phyloP scores from a whole-genome alignment of 1,140 invertebrate species.

The Drosophila bifasciata region DNA sequence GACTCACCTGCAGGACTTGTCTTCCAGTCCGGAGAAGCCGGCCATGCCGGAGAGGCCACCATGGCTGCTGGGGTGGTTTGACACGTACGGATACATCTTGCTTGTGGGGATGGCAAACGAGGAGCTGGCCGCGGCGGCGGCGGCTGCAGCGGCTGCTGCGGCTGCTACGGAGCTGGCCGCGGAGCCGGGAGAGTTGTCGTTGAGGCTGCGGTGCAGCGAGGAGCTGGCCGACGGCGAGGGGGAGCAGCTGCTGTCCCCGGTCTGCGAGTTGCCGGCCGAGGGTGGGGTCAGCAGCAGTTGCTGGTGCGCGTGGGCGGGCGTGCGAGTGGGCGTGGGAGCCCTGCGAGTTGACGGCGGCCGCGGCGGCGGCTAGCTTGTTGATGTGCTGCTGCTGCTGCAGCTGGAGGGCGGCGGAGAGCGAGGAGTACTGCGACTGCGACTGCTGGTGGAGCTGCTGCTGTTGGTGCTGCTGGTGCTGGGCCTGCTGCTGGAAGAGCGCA shows the following conservation, averaged over 20 bases:
- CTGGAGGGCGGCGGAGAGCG: constrained; percentile 75
- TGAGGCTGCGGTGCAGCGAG: constrained; percentile 86
- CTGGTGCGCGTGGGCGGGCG: constrained; percentile 84
- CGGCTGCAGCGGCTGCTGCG: constrained; percentile 87
- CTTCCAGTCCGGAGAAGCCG: constrained; percentile 81
- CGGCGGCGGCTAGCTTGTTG: constrained; percentile 77
- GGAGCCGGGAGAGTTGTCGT: constrained; percentile 80
- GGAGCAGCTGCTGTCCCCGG: constrained; percentile 85
- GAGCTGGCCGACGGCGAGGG: constrained; percentile 86
- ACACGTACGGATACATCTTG: constrained; percentile 89
- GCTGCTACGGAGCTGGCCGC: constrained; percentile 88
- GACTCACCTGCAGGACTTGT: constrained; percentile 84
- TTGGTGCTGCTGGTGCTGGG: constrained; percentile 56
- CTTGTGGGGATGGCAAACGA: constrained; percentile 84
- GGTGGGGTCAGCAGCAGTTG: constrained; percentile 78
- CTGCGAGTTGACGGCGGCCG: constrained; percentile 69
- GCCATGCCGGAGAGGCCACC: constrained; percentile 85
- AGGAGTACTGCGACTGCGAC: constrained; percentile 68
- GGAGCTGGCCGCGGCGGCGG: constrained; percentile 87
- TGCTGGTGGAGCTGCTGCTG: constrained; percentile 63
- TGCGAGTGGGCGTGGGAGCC: constrained; percentile 63
- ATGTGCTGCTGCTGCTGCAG: constrained; percentile 80
- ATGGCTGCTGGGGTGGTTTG: constrained; percentile 86
- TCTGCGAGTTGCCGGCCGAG: constrained; percentile 81
- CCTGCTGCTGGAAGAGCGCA: constrained; percentile 41